phyloP scores from a whole-genome alignment of 1,140 invertebrate genomes.

The Homalodisca vitripennis region DNA sequence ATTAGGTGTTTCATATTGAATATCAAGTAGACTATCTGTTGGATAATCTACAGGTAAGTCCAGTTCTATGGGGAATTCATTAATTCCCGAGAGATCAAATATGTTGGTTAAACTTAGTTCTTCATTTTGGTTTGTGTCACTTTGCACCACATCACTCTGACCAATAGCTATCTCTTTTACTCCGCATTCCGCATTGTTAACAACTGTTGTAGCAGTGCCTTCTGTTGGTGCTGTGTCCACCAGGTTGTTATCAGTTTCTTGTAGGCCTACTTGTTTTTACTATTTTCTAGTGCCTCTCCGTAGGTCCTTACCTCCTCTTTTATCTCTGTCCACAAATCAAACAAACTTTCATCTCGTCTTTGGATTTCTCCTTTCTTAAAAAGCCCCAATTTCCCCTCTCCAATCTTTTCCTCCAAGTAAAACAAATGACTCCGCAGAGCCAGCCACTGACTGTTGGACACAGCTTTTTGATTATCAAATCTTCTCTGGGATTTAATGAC shows the following conservation, averaged over 20 bases:
- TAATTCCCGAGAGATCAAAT: too few species aligned
- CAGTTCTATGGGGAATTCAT: too few species aligned
- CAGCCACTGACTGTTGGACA: neutral
- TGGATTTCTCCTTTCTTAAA: neutral
- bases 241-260: too few species aligned
- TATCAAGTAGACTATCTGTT: too few species aligned
- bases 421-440: neutral
- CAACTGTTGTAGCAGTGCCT: neutral
- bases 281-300: neutral
- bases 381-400: neutral
- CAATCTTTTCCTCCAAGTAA: slow-evolving; percentile 1
- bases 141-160: too few species aligned
- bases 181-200: too few species aligned
- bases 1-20: too few species aligned
- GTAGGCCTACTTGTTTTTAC: neutral
- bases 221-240: neutral
- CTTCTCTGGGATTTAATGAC: neutral
- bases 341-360: neutral
- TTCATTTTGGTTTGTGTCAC: too few species aligned
- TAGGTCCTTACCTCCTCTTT: neutral
- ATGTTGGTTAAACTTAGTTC: too few species aligned
- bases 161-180: too few species aligned
- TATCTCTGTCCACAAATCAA: neutral
- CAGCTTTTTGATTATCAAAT: neutral
- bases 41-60: too few species aligned